phyloP scores from a whole-genome alignment of 2,797 vertebrate genomes.

The Taenioides sp. region DNA sequence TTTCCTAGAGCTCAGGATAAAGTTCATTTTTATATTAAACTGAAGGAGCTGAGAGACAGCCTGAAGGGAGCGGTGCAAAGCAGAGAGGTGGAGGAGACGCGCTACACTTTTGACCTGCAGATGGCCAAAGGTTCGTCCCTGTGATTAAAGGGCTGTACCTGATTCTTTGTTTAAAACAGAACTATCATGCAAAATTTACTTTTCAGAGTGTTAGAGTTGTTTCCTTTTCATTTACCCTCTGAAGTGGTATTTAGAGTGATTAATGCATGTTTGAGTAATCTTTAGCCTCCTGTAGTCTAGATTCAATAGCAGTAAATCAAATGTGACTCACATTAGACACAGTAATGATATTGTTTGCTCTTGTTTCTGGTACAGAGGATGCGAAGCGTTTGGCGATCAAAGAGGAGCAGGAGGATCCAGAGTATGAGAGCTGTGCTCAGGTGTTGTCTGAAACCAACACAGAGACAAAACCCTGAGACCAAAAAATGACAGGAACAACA shows the following conservation, averaged over 20 bases:
- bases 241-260: too few species aligned
- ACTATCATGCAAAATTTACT: too few species aligned
- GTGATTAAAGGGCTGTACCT: neutral
- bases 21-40: constrained; percentile 97
- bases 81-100: constrained; percentile 78
- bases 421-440: constrained; percentile 87
- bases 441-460: constrained; percentile 62
- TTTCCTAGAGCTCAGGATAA: constrained; percentile 98
- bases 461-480: neutral
- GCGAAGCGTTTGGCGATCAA: constrained; percentile 94
- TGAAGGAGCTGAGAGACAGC: constrained; percentile 92
- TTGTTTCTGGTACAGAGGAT: constrained; percentile 81
- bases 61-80: constrained; percentile 79
- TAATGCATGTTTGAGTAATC: too few species aligned
- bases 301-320: too few species aligned
- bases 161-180: neutral
- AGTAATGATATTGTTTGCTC: neutral
- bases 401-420: constrained; percentile 94
- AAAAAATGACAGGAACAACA: constrained; percentile 16
- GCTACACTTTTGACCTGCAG: constrained; percentile 88
- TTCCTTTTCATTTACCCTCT: too few species aligned
- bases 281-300: neutral
- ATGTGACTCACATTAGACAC: too few species aligned
- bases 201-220: too few species aligned
- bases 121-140: constrained; percentile 87